Percentiles rank a stretch among this genome's conserved stretches.
phyloP scores from a whole-genome alignment of 2,888 invertebrate species.

The Uloborus plumipes region DNA sequence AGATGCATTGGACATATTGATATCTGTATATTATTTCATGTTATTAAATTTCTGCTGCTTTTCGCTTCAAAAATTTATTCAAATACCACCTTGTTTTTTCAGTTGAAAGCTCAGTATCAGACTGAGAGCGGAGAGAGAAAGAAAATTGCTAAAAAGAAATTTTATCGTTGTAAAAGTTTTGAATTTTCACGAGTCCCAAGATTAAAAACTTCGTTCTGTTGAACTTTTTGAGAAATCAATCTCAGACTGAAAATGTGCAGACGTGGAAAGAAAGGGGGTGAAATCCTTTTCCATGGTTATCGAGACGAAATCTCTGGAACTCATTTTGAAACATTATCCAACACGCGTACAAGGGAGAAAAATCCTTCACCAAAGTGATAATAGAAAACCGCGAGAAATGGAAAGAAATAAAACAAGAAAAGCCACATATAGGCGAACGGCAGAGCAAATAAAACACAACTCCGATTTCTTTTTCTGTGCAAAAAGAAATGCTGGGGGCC shows the following conservation, averaged over 20 bases:
- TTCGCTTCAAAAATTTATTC: too few species aligned
- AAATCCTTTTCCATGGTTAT: slow-evolving; percentile 18
- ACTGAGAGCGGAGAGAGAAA: too few species aligned
- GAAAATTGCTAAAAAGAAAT: too few species aligned
- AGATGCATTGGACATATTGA: too few species aligned
- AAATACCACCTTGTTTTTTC: too few species aligned
- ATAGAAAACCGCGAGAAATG: slow-evolving; percentile 35
- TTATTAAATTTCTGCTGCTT: too few species aligned
- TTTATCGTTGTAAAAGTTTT: too few species aligned
- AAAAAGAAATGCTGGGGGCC: slow-evolving; percentile 12
- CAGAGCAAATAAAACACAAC: slow-evolving; percentile 44
- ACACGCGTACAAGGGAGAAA: slow-evolving; percentile 29
- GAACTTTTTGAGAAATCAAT: too few species aligned
- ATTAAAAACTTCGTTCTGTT: too few species aligned
- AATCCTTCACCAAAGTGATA: slow-evolving; percentile 23
- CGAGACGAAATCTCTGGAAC: slow-evolving; percentile 23
- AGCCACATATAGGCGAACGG: slow-evolving; percentile 18
- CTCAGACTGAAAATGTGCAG: neutral
- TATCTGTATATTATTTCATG: too few species aligned
- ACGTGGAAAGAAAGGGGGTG: neutral
- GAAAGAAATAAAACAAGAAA: slow-evolving; percentile 25
- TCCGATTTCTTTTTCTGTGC: slow-evolving; percentile 4
- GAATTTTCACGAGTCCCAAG: too few species aligned
- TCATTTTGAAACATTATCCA: slow-evolving; percentile 49
- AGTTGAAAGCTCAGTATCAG: too few species aligned